Conservation (phyloP, 37 sponge, comb jelly and placozoan species). For the Amphimedon queenslandica region DNA sequence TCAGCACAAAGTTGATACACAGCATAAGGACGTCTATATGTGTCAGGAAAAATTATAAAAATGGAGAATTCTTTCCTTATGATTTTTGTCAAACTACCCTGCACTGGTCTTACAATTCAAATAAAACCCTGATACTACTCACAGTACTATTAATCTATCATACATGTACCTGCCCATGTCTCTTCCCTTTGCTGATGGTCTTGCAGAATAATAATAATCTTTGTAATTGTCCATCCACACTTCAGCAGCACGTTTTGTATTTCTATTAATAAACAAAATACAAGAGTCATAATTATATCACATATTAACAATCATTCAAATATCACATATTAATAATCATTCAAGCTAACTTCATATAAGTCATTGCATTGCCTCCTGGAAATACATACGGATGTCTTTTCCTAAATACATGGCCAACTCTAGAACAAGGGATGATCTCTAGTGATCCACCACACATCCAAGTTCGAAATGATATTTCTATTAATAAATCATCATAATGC, state of each 20-base stretch:
- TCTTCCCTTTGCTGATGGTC: slow-evolving; percentile 50
- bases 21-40: too few relatives aligned
- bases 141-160: not conserved
- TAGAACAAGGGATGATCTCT: slow-evolving; percentile 97
- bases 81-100: too few relatives aligned
- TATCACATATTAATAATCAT: not conserved
- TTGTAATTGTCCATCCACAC: too few relatives aligned
- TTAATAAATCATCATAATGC: not conserved
- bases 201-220: too few relatives aligned
- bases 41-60: too few relatives aligned
- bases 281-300: not conserved
- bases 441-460: slow-evolving; percentile 97
- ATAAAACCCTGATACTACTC: not conserved
- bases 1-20: too few relatives aligned
- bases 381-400: slow-evolving; percentile 97
- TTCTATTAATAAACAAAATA: slow-evolving; percentile 40
- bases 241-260: too few relatives aligned
- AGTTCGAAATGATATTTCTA: slow-evolving; percentile 90
- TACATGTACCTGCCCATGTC: too few relatives aligned
- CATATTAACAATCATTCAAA: not conserved
- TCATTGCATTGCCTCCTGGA: slow-evolving; percentile 89
- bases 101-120: not conserved
- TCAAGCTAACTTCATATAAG: slow-evolving; percentile 73
- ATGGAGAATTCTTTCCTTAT: too few relatives aligned
- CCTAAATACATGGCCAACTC: slow-evolving; percentile 97